phyloP scores from a whole-genome alignment of 1,140 invertebrate genomes.

The Dryas iulia region DNA sequence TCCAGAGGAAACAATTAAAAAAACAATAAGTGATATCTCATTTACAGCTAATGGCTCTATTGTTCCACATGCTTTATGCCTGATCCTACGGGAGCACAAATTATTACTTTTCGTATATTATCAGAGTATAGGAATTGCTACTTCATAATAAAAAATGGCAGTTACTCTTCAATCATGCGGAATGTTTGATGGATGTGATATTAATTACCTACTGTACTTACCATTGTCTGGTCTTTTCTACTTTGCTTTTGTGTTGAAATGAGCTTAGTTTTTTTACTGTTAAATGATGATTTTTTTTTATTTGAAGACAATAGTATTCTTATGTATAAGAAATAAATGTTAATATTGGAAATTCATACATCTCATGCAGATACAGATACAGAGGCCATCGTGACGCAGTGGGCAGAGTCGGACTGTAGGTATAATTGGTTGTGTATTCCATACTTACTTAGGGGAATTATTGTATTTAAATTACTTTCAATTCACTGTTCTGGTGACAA shows the following conservation, averaged over 20 bases:
- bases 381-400: too few species aligned
- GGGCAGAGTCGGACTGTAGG: too few species aligned
- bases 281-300: neutral
- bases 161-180: neutral
- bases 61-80: conserved; percentile 31
- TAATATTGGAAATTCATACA: neutral
- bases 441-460: too few species aligned
- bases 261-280: neutral
- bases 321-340: neutral
- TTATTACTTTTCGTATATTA: conserved; percentile 14
- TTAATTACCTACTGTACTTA: conserved; percentile 5
- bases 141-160: conserved; percentile 6
- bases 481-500: too few species aligned
- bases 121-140: neutral
- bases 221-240: neutral
- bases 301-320: neutral
- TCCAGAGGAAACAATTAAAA: conserved; percentile 32
- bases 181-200: conserved; percentile 10
- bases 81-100: conserved; percentile 22
- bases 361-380: too few species aligned
- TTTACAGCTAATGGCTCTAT: conserved; percentile 41
- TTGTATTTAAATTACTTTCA: too few species aligned
- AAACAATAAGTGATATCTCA: conserved; percentile 45
- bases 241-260: neutral
- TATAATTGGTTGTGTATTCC: too few species aligned